These are phyloP conservation scores for Agrotis segetum DNA, from an alignment of 2,888 invertebrate genomes.

Conservation along the genomic window DNA sequence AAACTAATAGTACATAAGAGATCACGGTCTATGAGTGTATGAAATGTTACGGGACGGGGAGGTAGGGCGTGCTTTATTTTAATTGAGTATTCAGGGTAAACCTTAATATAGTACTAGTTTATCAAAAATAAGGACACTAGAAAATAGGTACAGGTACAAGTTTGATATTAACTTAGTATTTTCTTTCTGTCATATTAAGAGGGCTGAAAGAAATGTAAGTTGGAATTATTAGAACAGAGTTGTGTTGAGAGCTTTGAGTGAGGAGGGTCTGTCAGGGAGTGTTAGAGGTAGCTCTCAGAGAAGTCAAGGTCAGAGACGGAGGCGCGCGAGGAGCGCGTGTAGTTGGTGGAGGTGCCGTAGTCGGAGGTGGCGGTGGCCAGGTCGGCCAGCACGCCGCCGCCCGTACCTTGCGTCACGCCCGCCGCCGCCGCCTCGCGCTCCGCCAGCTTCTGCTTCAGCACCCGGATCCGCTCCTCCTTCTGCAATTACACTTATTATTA, in stretches of 20 bases:
- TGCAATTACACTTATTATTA: constrained; percentile 78
- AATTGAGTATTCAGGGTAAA: constrained; percentile 26
- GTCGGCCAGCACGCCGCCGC: constrained; percentile 93
- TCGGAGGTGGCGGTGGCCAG: constrained; percentile 95
- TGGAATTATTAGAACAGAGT: constrained; percentile 44
- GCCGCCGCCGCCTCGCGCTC: constrained; percentile 94
- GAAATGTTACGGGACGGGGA: constrained; percentile 24
- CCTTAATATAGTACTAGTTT: constrained; percentile 38
- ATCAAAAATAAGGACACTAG: constrained; percentile 48
- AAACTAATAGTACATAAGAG: constrained; percentile 26
- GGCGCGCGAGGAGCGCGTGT: constrained; percentile 95
- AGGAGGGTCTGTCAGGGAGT: constrained; percentile 23
- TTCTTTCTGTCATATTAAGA: constrained; percentile 32
- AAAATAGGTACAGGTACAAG: constrained; percentile 57
- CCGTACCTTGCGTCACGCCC: constrained; percentile 94
- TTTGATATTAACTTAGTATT: constrained; percentile 34
- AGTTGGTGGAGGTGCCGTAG: constrained; percentile 94
- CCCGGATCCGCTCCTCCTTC: constrained; percentile 97
- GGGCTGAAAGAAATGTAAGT: constrained; percentile 52
- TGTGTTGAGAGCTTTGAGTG: constrained; percentile 33
- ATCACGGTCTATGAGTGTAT: constrained; percentile 25
- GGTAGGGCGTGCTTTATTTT: constrained; percentile 31
- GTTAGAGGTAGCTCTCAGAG: constrained; percentile 96
- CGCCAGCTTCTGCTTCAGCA: constrained; percentile 94
- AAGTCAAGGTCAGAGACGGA: constrained; percentile 97